Percentiles rank a stretch among this genome's conserved stretches.
Conservation (phyloP, 2,113 vertebrate species). For the Athene noctua region DNA sequence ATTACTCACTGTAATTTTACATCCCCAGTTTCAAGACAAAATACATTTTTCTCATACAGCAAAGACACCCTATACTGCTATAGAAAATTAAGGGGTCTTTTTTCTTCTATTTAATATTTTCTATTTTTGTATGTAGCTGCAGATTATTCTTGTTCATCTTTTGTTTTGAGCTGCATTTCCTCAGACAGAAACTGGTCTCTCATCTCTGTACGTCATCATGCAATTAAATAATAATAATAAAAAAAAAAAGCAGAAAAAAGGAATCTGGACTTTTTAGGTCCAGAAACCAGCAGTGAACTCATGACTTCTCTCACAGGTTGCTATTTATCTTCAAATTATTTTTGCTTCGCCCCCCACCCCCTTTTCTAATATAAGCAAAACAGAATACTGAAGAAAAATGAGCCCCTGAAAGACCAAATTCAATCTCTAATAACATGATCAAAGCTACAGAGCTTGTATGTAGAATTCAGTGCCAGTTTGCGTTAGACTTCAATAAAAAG, state of each 20-base stretch:
- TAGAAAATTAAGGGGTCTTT: conserved; percentile 13
- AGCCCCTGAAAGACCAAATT: neutral
- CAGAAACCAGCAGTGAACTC: neutral
- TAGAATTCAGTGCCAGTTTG: neutral
- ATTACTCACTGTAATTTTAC: conserved; percentile 63
- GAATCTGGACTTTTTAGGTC: neutral
- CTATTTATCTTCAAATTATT: neutral
- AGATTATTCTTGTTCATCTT: neutral
- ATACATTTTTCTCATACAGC: conserved; percentile 38
- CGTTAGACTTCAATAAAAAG: neutral
- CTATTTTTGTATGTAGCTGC: neutral
- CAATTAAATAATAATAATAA: neutral
- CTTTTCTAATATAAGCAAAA: neutral
- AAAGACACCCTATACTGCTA: neutral
- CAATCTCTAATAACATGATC: neutral
- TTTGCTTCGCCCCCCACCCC: neutral
- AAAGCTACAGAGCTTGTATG: neutral
- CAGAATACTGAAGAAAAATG: neutral
- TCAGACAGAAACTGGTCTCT: neutral
- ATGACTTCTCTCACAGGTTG: neutral
- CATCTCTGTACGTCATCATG: neutral
- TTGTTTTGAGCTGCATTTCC: neutral
- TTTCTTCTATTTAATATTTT: conserved; percentile 6
- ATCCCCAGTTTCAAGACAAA: conserved; percentile 42
- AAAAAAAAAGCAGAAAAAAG: neutral